Conservation (phyloP, 2,888 invertebrate species). For the Lasioglossum calceatum region DNA sequence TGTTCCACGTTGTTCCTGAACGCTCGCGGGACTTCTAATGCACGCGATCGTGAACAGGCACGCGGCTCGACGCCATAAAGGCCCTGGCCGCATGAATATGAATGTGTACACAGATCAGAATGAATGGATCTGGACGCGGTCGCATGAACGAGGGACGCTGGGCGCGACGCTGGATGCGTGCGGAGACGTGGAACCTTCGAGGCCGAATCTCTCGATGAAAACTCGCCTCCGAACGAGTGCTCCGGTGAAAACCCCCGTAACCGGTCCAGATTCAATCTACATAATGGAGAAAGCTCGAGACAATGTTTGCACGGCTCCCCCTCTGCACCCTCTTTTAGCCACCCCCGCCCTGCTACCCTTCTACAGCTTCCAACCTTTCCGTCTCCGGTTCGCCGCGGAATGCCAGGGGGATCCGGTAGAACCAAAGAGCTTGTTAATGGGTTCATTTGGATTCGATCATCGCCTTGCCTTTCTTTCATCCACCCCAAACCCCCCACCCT, state of each 20-base stretch:
- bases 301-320: conserved; percentile 80
- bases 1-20: conserved; percentile 28
- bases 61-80: conserved; percentile 38
- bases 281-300: conserved; percentile 83
- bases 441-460: conserved; percentile 82
- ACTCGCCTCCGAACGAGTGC: conserved; percentile 67
- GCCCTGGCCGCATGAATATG: conserved; percentile 50
- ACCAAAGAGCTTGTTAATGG: conserved; percentile 83
- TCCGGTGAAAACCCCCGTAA: conserved; percentile 72
- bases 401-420: conserved; percentile 64
- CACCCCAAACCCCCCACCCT: conserved; percentile 31
- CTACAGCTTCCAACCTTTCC: conserved; percentile 36
- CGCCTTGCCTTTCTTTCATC: conserved; percentile 77
- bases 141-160: conserved; percentile 44
- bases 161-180: conserved; percentile 35
- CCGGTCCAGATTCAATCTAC: conserved; percentile 82
- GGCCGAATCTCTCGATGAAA: conserved; percentile 57
- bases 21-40: conserved; percentile 23
- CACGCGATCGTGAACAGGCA: conserved; percentile 44
- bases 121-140: conserved; percentile 55
- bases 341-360: background rate
- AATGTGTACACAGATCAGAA: conserved; percentile 59
- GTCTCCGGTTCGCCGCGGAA: conserved; percentile 64
- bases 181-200: conserved; percentile 3
- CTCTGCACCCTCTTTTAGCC: background rate